Evolutionary conservation across 2,888 invertebrate species (phyloP).

Genomic region (Drosophila demipolita): DNA sequence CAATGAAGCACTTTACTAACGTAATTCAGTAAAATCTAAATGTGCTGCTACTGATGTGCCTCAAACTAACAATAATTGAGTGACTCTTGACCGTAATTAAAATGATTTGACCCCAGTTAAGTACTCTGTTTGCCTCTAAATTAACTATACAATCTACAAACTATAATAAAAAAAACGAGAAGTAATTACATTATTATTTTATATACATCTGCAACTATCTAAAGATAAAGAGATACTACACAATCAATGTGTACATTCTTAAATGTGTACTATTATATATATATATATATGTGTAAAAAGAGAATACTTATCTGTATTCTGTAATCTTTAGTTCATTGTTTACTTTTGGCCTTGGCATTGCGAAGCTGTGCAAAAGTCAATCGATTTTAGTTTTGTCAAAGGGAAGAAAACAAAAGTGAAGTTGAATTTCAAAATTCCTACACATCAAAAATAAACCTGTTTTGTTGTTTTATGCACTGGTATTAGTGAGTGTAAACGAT

Average conservation of each 20-base stretch:
- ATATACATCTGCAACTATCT: not conserved
- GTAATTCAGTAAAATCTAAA: not conserved
- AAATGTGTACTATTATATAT: not conserved
- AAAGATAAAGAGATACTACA: slow-evolving; percentile 1
- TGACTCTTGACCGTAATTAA: slow-evolving; percentile 77
- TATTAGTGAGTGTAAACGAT: slow-evolving; percentile 18
- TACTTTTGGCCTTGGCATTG: slow-evolving; percentile 33
- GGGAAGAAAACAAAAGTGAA: slow-evolving; percentile 70
- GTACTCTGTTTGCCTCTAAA: slow-evolving; percentile 8
- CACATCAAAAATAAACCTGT: slow-evolving; percentile 52
- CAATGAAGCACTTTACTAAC: slow-evolving; percentile 59
- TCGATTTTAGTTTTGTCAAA: slow-evolving; percentile 26
- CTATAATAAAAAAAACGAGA: not conserved
- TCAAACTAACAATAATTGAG: slow-evolving; percentile 56
- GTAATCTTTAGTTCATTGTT: slow-evolving; percentile 43
- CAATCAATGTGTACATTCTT: not conserved
- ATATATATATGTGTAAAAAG: not conserved
- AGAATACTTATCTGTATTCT: slow-evolving; percentile 16
- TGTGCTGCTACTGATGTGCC: not conserved
- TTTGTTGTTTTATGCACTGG: slow-evolving; percentile 14
- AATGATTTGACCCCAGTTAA: slow-evolving; percentile 50
- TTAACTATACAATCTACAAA: not conserved
- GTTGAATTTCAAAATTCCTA: slow-evolving; percentile 40
- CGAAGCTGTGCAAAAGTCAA: slow-evolving; percentile 53
- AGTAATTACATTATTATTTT: not conserved